Percentiles rank a stretch among this genome's conserved stretches.
Conservation (phyloP, 2,888 invertebrate species). For the Cerastis leucographa region DNA sequence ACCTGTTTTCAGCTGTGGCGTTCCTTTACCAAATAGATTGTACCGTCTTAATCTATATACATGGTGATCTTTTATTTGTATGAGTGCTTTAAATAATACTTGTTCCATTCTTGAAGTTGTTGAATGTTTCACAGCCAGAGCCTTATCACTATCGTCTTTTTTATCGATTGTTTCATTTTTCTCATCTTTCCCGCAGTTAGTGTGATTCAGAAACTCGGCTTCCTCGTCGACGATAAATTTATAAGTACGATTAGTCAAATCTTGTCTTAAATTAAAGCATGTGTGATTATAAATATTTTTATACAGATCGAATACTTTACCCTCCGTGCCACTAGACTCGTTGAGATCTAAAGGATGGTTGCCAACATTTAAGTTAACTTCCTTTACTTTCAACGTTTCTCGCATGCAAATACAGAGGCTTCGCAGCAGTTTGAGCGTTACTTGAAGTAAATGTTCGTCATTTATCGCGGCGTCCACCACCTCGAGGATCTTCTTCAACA, state of each 20-base stretch:
- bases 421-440: constrained; percentile 81
- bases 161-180: constrained; percentile 12
- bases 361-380: constrained; percentile 67
- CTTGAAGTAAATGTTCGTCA: constrained; percentile 79
- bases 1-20: constrained; percentile 46
- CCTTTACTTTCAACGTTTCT: constrained; percentile 74
- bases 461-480: constrained; percentile 79
- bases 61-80: constrained; percentile 74
- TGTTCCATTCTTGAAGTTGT: constrained; percentile 65
- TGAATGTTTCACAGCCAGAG: constrained; percentile 26
- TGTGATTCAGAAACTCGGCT: constrained; percentile 53
- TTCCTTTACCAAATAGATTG: constrained; percentile 72
- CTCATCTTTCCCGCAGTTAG: constrained; percentile 61
- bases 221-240: constrained; percentile 59
- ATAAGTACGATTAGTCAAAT: constrained; percentile 70
- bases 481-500: constrained; percentile 79
- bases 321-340: constrained; percentile 56
- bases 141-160: constrained; percentile 23
- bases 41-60: constrained; percentile 78
- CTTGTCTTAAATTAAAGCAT: constrained; percentile 76
- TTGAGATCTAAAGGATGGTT: constrained; percentile 63
- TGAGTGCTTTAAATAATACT: constrained; percentile 76
- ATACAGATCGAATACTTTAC: constrained; percentile 75
- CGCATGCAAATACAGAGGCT: constrained; percentile 83
- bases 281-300: constrained; percentile 81